A percentile compares a stretch with the other conserved stretches of the same genome.
These are phyloP conservation scores for Glandiceps talaboti DNA, from an alignment of 53 echinoderm and acorn worm genomes.

Conservation along the genomic window DNA sequence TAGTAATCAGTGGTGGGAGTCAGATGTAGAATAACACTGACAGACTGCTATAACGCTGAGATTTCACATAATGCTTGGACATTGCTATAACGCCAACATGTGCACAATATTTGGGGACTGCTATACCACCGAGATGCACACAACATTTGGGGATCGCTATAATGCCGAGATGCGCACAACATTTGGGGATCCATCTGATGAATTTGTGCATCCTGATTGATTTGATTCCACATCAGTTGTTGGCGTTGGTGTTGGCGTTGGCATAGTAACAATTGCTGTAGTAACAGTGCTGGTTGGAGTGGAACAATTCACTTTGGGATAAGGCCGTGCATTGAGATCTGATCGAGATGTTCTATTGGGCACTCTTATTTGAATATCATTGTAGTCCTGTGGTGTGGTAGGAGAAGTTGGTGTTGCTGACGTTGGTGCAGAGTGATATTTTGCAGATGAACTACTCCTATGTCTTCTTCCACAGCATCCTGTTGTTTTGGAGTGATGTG, in stretches of 20 bases:
- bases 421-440: slow-evolving; percentile 55
- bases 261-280: slow-evolving; percentile 53
- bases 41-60: neutral
- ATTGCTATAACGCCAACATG: slow-evolving; percentile 94
- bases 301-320: slow-evolving; percentile 60
- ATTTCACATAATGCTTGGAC: neutral
- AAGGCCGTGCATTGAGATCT: slow-evolving; percentile 38
- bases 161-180: slow-evolving; percentile 85
- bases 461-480: slow-evolving; percentile 70
- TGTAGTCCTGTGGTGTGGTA: slow-evolving; percentile 4
- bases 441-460: slow-evolving; percentile 41
- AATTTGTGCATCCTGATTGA: slow-evolving; percentile 23
- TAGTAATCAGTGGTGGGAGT: neutral
- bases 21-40: neutral
- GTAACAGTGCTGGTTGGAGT: slow-evolving; percentile 32
- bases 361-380: neutral
- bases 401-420: slow-evolving; percentile 43
- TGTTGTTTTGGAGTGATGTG: slow-evolving; percentile 53
- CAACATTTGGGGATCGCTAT: slow-evolving; percentile 63
- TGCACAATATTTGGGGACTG: slow-evolving; percentile 50
- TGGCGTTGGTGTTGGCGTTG: slow-evolving; percentile 34
- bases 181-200: slow-evolving; percentile 9
- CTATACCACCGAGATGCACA: slow-evolving; percentile 93
- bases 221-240: slow-evolving; percentile 41
- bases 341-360: neutral